Evolutionary conservation across 1,140 invertebrate genomes (phyloP).

Genomic region (Trichonephila inaurata): DNA sequence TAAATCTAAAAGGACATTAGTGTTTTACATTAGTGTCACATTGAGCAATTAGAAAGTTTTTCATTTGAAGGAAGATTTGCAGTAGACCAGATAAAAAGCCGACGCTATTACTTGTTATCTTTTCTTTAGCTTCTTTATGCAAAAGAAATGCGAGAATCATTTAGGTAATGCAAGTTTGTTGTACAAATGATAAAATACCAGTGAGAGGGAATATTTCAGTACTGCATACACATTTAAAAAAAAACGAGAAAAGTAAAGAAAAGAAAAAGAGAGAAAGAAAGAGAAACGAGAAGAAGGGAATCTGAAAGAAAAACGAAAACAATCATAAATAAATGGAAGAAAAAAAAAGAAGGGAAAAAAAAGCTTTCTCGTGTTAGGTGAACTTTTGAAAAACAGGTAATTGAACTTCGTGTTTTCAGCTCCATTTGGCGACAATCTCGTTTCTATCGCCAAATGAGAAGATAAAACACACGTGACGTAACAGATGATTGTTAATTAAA

Average conservation of each 20-base stretch:
- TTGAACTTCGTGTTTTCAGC: constrained; percentile 19
- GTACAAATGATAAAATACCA: constrained; percentile 32
- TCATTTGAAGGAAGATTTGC: background rate
- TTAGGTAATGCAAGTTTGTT: constrained; percentile 48
- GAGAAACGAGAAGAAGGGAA: constrained; percentile 3
- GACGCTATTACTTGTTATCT: background rate
- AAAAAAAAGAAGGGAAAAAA: background rate
- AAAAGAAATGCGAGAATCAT: constrained; percentile 14
- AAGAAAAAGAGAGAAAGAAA: background rate
- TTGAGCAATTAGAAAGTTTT: background rate
- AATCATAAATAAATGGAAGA: constrained; percentile 42
- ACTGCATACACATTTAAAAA: background rate
- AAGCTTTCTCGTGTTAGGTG: constrained; percentile 39
- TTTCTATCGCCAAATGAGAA: background rate
- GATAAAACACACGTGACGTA: background rate
- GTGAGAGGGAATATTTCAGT: background rate
- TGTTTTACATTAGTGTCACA: background rate
- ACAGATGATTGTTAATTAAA: background rate
- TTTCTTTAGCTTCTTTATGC: background rate
- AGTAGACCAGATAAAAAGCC: background rate
- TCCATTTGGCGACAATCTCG: constrained; percentile 24
- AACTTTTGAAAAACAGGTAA: constrained; percentile 60
- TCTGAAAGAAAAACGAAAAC: constrained; percentile 42
- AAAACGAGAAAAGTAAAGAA: background rate
- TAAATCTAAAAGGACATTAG: background rate